Conservation (phyloP, 2,888 invertebrate species). For the Ernsta delagoae region DNA sequence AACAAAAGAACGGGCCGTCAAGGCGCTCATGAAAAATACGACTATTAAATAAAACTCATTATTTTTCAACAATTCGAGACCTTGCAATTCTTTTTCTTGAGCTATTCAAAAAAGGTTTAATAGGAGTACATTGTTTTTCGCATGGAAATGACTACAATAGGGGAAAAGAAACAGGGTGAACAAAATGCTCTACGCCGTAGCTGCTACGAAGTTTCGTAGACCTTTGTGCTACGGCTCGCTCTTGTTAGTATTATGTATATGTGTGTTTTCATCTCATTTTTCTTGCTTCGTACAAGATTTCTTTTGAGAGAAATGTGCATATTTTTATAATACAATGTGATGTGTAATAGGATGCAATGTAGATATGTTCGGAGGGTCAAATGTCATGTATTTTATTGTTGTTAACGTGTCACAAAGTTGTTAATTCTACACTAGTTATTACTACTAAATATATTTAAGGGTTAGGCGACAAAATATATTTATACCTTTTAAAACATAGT, state of each 20-base stretch:
- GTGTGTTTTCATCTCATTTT: constrained; percentile 30
- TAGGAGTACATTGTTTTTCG: constrained; percentile 34
- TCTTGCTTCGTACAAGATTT: constrained; percentile 26
- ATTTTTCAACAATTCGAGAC: constrained; percentile 26
- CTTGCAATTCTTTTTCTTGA: constrained; percentile 26
- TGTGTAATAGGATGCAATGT: constrained; percentile 19
- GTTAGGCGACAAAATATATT: too few species aligned
- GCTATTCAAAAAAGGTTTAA: constrained; percentile 33
- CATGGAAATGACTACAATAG: constrained; percentile 30
- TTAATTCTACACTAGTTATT: too few species aligned
- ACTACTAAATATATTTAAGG: too few species aligned
- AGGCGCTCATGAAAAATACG: constrained; percentile 19
- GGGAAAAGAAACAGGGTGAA: constrained; percentile 24
- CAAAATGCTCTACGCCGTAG: constrained; percentile 42
- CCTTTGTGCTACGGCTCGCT: constrained; percentile 41
- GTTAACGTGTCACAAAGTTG: background rate
- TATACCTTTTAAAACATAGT: too few species aligned
- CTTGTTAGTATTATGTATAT: constrained; percentile 13
- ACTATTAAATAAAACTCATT: constrained; percentile 35
- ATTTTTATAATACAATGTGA: constrained; percentile 30
- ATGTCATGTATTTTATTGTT: constrained; percentile 18
- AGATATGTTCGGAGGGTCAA: constrained; percentile 16
- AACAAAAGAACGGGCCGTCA: constrained; percentile 20
- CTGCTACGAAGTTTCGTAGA: constrained; percentile 57
- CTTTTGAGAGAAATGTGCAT: constrained; percentile 33